A percentile compares a stretch with the other conserved stretches of the same genome.
phyloP scores from a whole-genome alignment of 2,888 invertebrate species.

The Choristoneura rosaceana region DNA sequence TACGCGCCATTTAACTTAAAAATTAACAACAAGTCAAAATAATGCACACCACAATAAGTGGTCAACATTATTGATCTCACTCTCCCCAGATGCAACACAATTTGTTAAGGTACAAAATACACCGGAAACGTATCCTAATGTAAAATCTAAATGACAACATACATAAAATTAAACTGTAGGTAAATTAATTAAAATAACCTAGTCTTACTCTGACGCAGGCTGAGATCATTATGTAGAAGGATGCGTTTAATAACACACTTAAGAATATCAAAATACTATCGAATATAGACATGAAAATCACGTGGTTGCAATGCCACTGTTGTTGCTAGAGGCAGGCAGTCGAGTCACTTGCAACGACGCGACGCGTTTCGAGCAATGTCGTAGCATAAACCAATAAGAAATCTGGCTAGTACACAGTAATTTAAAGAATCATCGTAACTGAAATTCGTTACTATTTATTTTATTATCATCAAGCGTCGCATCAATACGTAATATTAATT shows the following conservation, averaged over 20 bases:
- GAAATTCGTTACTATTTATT: background rate
- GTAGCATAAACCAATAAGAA: background rate
- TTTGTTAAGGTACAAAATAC: conserved; percentile 17
- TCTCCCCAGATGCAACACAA: background rate
- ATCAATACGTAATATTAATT: background rate
- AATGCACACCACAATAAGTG: background rate
- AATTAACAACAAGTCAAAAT: conserved; percentile 18
- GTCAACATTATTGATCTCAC: background rate
- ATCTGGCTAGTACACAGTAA: background rate
- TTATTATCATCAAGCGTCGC: conserved; percentile 9
- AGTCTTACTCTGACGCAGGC: conserved; percentile 31
- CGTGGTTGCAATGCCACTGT: background rate
- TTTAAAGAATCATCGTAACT: background rate
- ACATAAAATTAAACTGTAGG: conserved; percentile 1
- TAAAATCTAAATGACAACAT: background rate
- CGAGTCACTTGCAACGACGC: background rate
- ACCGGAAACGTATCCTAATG: background rate
- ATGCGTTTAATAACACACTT: conserved; percentile 3
- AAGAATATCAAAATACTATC: conserved; percentile 3
- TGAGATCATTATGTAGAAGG: conserved; percentile 33
- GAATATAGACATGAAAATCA: background rate
- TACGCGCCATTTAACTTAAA: conserved; percentile 24
- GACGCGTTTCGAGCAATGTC: background rate
- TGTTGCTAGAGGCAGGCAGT: too few species aligned
- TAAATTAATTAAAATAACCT: conserved; percentile 15